Percentiles rank a stretch among this genome's conserved stretches.
These are phyloP conservation scores for Pimephales promelas DNA, from an alignment of 2,113 vertebrate genomes.

Conservation along the genomic window DNA sequence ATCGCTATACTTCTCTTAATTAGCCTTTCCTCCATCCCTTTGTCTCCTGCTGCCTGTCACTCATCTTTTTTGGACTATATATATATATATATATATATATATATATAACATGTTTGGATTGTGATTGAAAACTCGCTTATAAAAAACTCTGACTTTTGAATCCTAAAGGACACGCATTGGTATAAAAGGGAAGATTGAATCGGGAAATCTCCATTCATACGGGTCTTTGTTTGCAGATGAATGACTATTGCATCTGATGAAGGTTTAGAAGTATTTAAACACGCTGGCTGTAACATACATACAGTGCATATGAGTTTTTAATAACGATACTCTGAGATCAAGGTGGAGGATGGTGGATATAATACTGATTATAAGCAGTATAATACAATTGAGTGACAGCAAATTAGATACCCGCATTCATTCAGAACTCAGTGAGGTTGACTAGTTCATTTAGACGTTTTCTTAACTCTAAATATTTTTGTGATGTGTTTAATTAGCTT, in stretches of 20 bases:
- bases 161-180: background rate
- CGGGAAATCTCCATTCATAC: background rate
- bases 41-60: conserved; percentile 27
- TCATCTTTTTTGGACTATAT: conserved; percentile 16
- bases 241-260: background rate
- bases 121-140: background rate
- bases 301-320: background rate
- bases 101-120: background rate
- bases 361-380: background rate
- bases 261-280: conserved; percentile 15
- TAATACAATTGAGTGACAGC: background rate
- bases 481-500: background rate
- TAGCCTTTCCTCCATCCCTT: conserved; percentile 18
- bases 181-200: background rate
- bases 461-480: background rate
- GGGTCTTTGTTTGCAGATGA: conserved; percentile 20
- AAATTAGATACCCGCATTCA: background rate
- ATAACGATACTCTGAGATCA: background rate
- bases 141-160: conserved; percentile 14
- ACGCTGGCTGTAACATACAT: background rate
- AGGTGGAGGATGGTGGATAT: background rate
- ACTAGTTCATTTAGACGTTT: background rate
- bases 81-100: no score
- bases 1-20: conserved; percentile 40
- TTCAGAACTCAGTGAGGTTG: background rate